A percentile compares a stretch with the other conserved stretches of the same genome.
phyloP scores from a whole-genome alignment of 1,140 invertebrate species.

The Protaetia brevitarsis region DNA sequence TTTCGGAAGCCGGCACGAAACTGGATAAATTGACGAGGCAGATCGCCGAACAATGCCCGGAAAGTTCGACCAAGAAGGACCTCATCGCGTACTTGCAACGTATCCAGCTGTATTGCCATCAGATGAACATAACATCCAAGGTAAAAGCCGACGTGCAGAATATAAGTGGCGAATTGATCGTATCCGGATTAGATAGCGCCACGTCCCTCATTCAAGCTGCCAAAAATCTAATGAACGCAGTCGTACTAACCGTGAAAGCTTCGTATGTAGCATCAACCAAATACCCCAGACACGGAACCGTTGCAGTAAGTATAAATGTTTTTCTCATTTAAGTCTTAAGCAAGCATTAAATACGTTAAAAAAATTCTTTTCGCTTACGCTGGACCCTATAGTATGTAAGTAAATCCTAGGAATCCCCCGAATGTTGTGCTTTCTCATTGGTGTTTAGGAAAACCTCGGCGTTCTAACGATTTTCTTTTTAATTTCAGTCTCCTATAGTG shows the following conservation, averaged over 20 bases:
- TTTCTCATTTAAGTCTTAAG: not conserved
- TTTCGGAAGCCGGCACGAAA: conserved; percentile 96
- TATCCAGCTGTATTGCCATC: conserved; percentile 97
- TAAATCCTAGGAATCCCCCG: no score
- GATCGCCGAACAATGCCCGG: conserved; percentile 97
- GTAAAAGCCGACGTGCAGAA: conserved; percentile 99
- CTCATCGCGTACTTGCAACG: conserved; percentile 92
- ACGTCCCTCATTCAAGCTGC: conserved; percentile 99
- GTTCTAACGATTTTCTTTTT: not conserved
- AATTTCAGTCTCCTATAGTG: conserved; percentile 84
- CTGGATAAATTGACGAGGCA: conserved; percentile 92
- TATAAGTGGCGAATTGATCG: conserved; percentile 95
- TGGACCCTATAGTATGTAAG: conserved; percentile 20
- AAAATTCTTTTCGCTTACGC: not conserved
- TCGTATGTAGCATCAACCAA: conserved; percentile 99
- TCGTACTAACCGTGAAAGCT: conserved; percentile 95
- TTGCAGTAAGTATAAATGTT: conserved; percentile 65
- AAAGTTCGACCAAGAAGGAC: conserved; percentile 97
- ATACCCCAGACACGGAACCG: conserved; percentile 81
- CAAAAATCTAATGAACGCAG: conserved; percentile 99
- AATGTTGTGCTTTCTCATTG: no score
- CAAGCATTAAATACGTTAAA: not conserved
- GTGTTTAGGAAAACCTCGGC: no score
- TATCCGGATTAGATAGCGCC: conserved; percentile 95
- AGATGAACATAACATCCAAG: conserved; percentile 98